phyloP scores from a whole-genome alignment of 2,888 invertebrate species.

The Hyposoter didymator region DNA sequence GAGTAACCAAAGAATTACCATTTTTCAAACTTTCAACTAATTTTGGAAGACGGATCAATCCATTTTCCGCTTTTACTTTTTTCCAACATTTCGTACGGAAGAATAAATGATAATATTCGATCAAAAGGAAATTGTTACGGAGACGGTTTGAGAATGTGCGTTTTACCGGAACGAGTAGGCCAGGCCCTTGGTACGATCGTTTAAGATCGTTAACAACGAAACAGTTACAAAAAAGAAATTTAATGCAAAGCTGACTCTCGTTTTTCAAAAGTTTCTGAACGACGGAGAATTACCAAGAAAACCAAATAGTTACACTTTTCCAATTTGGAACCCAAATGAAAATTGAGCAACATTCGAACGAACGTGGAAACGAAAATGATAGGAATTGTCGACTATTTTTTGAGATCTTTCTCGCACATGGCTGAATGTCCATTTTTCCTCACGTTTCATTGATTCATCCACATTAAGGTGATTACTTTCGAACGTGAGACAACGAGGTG shows the following conservation, averaged over 20 bases:
- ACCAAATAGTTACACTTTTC: neutral
- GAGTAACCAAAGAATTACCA: neutral
- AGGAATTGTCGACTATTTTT: conserved; percentile 12
- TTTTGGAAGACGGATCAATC: conserved; percentile 10
- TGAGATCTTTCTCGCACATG: conserved; percentile 26
- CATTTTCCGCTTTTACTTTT: neutral
- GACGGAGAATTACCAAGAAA: neutral
- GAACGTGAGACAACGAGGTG: no score
- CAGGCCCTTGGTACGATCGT: conserved; percentile 58
- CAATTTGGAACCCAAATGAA: neutral
- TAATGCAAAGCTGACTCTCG: neutral
- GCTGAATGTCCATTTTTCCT: conserved; percentile 12
- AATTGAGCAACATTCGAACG: neutral
- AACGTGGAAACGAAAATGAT: neutral
- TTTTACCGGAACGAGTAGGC: conserved; percentile 54
- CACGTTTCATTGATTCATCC: neutral
- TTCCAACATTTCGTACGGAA: conserved; percentile 3
- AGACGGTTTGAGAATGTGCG: conserved; percentile 49
- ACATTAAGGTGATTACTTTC: neutral
- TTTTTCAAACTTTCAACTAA: neutral
- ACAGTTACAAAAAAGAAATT: neutral
- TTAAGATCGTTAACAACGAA: conserved; percentile 23
- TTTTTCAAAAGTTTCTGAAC: neutral
- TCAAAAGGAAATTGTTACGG: neutral
- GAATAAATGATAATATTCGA: conserved; percentile 29